phyloP scores from a whole-genome alignment of 2,888 invertebrate species.

The Drosophila ochracea region DNA sequence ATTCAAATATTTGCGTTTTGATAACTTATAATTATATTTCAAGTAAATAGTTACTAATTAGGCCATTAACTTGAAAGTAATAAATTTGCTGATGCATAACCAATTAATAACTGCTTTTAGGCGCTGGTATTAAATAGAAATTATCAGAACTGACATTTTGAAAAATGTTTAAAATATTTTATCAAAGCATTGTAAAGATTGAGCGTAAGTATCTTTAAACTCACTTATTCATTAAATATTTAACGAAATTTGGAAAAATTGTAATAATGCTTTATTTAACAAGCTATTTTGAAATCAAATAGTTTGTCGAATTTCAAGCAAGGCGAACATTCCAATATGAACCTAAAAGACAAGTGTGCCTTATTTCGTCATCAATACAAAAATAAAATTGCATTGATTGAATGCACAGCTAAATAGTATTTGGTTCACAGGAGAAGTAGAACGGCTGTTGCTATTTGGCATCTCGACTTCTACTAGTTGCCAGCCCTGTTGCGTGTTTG shows the following conservation, averaged over 20 bases:
- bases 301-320: background rate
- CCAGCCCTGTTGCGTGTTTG: slow-evolving; percentile 35
- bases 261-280: background rate
- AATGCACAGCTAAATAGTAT: background rate
- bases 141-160: background rate
- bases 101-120: background rate
- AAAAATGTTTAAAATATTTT: background rate
- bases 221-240: background rate
- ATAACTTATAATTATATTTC: background rate
- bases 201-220: background rate
- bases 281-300: background rate
- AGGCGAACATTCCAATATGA: background rate
- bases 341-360: background rate
- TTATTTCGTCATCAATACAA: background rate
- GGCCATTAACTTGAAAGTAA: background rate
- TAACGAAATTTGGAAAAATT: background rate
- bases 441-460: background rate
- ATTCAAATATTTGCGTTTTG: background rate
- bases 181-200: background rate
- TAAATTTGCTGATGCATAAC: background rate
- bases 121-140: background rate
- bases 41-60: background rate
- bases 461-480: background rate
- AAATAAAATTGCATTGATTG: background rate
- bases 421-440: background rate